Base-by-base conservation (phyloP, 2,113 vertebrate species). In the Ptychochromis oligacanthus region DNA sequence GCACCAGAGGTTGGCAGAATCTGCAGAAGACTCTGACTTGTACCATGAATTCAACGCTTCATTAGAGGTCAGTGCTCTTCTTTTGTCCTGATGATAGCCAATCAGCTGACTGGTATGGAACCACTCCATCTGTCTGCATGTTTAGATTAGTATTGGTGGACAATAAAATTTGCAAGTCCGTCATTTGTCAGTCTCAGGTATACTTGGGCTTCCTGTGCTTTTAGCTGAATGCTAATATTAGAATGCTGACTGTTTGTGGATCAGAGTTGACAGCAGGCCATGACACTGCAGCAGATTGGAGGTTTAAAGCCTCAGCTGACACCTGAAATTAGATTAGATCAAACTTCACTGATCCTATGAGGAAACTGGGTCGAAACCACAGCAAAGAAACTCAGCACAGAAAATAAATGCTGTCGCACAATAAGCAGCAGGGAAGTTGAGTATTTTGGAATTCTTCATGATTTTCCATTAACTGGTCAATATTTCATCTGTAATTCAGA, bases 1-100 rank as follows among this genome's bases (percentile, higher is more conserved):
- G 17, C 43, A 43, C 65, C 90, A 99, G 98, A 96, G 96, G 67
- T 78, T 99, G 64, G 98, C 98, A 22, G 97, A 98, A 79, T 97
- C 97, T 58, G 98, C 97, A 2, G 98, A 99, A 82, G 98, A 99
- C 0, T 97, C 98, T 4, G 98, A 99, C 87, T 94, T 98, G 77
- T 97, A 98, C 79, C 98, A 99, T 0, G 96, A 98, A 1, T 99
- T 95, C 95, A 99, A 99, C 24, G 88, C 96, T 5, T 94, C 97
- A 0, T 81, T 99, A 84, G 55, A 95, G 97, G 98, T 99, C 81
- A 52, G 92, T 89, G 62, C 17, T 56, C 1, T 72, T 60, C 6
- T 28, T 62, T 28, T 12, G 0, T 77, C 13, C 17, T 14, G 24
- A n/a, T 12, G 9, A 26, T 22, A 3, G 28, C 22, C n/a, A 15